phyloP scores from a whole-genome alignment of 2,888 invertebrate species.

The Stegana nigrithorax region DNA sequence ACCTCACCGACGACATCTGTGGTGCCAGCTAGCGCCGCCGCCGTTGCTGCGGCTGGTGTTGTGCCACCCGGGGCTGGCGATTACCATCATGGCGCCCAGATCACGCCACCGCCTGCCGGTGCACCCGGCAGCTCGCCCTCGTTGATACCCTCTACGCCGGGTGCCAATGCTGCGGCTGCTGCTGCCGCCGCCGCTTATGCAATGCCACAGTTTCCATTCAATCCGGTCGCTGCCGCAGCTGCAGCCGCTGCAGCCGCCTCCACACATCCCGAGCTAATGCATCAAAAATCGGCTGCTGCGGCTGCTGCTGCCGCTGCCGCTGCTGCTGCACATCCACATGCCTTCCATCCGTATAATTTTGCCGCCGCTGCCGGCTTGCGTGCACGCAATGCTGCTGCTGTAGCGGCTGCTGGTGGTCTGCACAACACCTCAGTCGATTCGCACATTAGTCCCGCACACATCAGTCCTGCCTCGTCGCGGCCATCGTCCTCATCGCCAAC shows the following conservation, averaged over 20 bases:
- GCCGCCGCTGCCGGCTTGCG: slow-evolving; percentile 63
- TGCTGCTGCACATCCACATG: slow-evolving; percentile 66
- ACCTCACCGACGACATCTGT: slow-evolving; percentile 69
- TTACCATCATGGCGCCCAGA: slow-evolving; percentile 31
- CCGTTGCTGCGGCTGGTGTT: neutral
- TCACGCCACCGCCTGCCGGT: slow-evolving; percentile 35
- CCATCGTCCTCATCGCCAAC: slow-evolving; percentile 66
- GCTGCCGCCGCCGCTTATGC: slow-evolving; percentile 62
- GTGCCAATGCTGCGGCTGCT: slow-evolving; percentile 46
- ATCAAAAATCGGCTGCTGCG: slow-evolving; percentile 51
- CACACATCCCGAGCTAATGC: slow-evolving; percentile 70
- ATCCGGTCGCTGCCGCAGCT: slow-evolving; percentile 63
- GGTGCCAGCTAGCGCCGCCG: slow-evolving; percentile 34
- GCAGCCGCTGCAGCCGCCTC: slow-evolving; percentile 46
- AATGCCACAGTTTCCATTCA: slow-evolving; percentile 73
- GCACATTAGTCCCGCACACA: slow-evolving; percentile 59
- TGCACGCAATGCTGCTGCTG: slow-evolving; percentile 53
- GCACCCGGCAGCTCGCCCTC: slow-evolving; percentile 32
- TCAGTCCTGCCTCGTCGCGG: slow-evolving; percentile 65
- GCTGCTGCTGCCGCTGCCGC: slow-evolving; percentile 27
- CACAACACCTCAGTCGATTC: slow-evolving; percentile 53
- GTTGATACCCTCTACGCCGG: slow-evolving; percentile 73
- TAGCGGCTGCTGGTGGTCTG: slow-evolving; percentile 29
- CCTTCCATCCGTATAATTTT: slow-evolving; percentile 73
- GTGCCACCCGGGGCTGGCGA: slow-evolving; percentile 23